These are phyloP conservation scores for Exocentrus adspersus DNA, from an alignment of 2,888 invertebrate species.

Conservation along the genomic window DNA sequence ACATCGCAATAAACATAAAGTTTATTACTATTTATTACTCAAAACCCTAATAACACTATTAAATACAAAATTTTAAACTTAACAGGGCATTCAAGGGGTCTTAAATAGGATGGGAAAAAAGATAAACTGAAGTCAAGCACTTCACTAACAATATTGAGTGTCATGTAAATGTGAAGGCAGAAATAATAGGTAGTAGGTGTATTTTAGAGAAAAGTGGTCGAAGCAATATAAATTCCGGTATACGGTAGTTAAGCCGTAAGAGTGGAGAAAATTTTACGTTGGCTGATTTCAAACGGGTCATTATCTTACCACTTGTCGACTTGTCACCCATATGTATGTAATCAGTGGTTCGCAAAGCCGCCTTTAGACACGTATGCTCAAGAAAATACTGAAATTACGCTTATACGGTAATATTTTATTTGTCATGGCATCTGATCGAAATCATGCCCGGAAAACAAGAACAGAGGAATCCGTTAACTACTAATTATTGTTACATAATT, in stretches of 20 bases:
- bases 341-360: slow-evolving; percentile 40
- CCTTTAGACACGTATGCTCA: slow-evolving; percentile 36
- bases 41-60: no score
- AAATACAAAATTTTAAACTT: no score
- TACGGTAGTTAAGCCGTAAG: slow-evolving; percentile 24
- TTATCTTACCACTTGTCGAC: slow-evolving; percentile 47
- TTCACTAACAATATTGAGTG: not conserved
- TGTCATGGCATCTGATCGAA: slow-evolving; percentile 19
- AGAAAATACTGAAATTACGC: slow-evolving; percentile 41
- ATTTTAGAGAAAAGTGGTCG: slow-evolving; percentile 42
- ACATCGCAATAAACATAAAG: no score
- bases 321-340: slow-evolving; percentile 43
- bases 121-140: not conserved
- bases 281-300: slow-evolving; percentile 44
- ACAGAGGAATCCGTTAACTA: not conserved
- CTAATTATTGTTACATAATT: no score
- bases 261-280: slow-evolving; percentile 38
- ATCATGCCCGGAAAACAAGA: not conserved
- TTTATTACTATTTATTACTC: no score
- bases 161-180: not conserved
- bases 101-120: no score
- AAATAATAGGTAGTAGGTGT: not conserved
- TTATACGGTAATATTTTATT: slow-evolving; percentile 32
- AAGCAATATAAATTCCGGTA: slow-evolving; percentile 32
- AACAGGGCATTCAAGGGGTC: no score